Base-by-base conservation (phyloP, 2,113 vertebrate genomes). In the Setophaga coronata region DNA sequence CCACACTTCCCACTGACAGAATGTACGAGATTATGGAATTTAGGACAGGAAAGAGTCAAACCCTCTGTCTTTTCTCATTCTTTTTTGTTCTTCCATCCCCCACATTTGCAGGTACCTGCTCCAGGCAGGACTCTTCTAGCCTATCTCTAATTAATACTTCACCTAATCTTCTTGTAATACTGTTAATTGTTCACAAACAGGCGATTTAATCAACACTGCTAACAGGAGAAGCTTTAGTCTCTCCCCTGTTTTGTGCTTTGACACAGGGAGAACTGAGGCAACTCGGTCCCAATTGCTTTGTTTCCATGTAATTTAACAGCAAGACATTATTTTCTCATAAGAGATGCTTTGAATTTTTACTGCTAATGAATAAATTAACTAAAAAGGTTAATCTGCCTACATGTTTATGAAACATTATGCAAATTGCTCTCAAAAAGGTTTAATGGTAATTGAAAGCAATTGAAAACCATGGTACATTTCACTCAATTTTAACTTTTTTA, bases 341-440 rank as follows among this genome's bases (percentile, higher is more conserved):
- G 97, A 98, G 96, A 92, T 97, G 96, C 97, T 98, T 98, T 97
- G 97, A 98, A 98, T 98, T 98, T 98, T 98, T 98, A 98, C 97
- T 98, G 97, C 97, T 98, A 98, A 98, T 98, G 98, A 98, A 98
- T 98, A 98, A 98, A 98, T 98, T 98, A 98, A 98, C 97, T 97
- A 97, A 98, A 98, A 98, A 98, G 98, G 98, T 98, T 98, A 98
- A 98, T 98, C 97, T 97, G 97, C 91, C 97, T 97, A 96, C 97
- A 98, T 98, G 98, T 98, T 98, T 98, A 98, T 98, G 97, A 98
- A 98, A 98, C 98, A 98, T 98, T 98, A 98, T 98, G 98, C 94
- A 98, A 98, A 98, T 98, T 67, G 53, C 87, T 96, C 96, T 97
- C 96, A 87, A 40, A 98, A 97, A 98, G 96, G 94, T 98, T 98